Evolutionary conservation across 2,113 vertebrate genomes (phyloP).

Genomic region (Campylomormyrus tamandua): DNA sequence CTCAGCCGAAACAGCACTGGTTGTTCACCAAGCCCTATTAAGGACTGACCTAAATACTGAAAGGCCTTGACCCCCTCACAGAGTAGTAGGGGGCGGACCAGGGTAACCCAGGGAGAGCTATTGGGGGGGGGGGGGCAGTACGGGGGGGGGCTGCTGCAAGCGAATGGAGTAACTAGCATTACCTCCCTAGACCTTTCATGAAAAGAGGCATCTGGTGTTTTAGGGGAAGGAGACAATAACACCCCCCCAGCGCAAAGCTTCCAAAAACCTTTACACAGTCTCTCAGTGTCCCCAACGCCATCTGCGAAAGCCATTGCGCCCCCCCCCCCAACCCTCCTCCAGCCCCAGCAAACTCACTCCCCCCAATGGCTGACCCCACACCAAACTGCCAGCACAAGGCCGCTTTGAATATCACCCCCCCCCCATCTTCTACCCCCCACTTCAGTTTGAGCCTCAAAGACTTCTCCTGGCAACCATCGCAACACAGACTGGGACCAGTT

Average conservation of each 20-base stretch:
- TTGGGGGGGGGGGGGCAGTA: not conserved
- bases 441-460: not conserved
- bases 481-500: not conserved
- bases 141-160: not conserved
- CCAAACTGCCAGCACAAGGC: conserved; percentile 24
- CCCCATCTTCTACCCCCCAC: not conserved
- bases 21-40: conserved; percentile 1
- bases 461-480: conserved; percentile 13
- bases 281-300: conserved; percentile 22
- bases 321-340: no score
- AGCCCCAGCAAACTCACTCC: no score
- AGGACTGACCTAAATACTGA: conserved; percentile 20
- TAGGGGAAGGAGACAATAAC: no score
- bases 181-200: conserved; percentile 28
- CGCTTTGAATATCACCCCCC: not conserved
- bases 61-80: not conserved
- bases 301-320: conserved; percentile 14
- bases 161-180: conserved; percentile 21
- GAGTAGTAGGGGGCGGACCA: conserved; percentile 8
- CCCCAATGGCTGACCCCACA: not conserved
- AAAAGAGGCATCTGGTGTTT: conserved; percentile 14
- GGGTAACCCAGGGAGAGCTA: not conserved
- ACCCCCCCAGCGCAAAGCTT: not conserved
- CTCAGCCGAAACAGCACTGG: not conserved
- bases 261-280: not conserved